Evolutionary conservation across 2,113 vertebrate species (phyloP).

Genomic region (Cranoglanis bouderius): DNA sequence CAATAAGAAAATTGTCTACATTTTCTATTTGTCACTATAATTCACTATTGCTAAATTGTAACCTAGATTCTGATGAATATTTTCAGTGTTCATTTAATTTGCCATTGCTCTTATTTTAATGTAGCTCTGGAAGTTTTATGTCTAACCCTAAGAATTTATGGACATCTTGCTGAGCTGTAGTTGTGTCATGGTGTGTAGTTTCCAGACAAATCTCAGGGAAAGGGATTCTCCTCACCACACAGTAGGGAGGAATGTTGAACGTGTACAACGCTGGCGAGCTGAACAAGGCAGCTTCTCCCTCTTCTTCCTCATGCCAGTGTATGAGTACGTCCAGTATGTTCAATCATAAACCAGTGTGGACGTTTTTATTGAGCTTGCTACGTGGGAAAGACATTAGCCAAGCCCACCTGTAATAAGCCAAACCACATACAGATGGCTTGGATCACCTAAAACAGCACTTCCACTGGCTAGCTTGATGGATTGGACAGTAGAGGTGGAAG

Average conservation of each 20-base stretch:
- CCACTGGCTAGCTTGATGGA: conserved; percentile 41
- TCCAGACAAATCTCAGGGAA: background rate
- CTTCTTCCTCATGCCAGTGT: conserved; percentile 32
- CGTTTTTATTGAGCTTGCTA: conserved; percentile 58
- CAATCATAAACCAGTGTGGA: conserved; percentile 52
- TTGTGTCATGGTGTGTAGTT: conserved; percentile 12
- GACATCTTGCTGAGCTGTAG: background rate
- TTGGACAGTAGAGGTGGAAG: conserved; percentile 44
- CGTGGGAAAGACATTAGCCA: conserved; percentile 60
- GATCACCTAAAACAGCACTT: conserved; percentile 52
- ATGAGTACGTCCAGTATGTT: conserved; percentile 47
- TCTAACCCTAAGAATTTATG: background rate
- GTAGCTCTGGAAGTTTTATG: background rate
- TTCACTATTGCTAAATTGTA: background rate
- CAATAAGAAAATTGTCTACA: background rate
- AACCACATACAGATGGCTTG: conserved; percentile 60
- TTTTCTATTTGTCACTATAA: too few relatives aligned
- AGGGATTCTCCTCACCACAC: conserved; percentile 16
- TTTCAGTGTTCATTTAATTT: conserved; percentile 6
- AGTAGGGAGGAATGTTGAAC: conserved; percentile 44
- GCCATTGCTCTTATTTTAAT: background rate
- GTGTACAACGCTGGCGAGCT: background rate
- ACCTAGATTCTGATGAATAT: background rate
- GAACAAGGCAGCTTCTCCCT: conserved; percentile 16
- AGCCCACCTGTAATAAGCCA: conserved; percentile 56